phyloP scores from a whole-genome alignment of 2,888 invertebrate genomes.

The Caenorhabditis plicata region DNA sequence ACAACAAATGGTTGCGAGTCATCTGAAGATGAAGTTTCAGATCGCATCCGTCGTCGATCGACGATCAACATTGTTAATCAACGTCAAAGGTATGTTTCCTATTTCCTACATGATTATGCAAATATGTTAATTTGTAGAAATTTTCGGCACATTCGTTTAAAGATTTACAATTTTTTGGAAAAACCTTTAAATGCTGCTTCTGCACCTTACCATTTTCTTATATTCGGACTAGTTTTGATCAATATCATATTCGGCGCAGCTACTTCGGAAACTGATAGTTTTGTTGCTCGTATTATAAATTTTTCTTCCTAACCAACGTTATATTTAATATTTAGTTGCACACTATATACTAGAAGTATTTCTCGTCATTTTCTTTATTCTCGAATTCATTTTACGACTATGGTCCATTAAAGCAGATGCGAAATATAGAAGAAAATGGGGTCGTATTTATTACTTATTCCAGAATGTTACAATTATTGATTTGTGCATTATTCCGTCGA shows the following conservation, averaged over 20 bases:
- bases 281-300: neutral
- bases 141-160: constrained; percentile 26
- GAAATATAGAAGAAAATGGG: constrained; percentile 46
- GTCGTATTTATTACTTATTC: constrained; percentile 40
- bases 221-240: constrained; percentile 33
- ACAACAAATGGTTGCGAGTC: constrained; percentile 15
- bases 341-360: constrained; percentile 44
- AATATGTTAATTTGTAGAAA: constrained; percentile 7
- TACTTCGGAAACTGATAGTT: constrained; percentile 21
- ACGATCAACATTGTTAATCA: constrained; percentile 32
- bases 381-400: constrained; percentile 50
- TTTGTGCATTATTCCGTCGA: constrained; percentile 49
- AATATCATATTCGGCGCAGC: constrained; percentile 43
- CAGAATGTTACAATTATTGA: constrained; percentile 50
- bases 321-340: neutral
- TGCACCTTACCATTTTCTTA: constrained; percentile 44
- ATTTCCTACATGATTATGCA: neutral
- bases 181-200: constrained; percentile 42
- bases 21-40: constrained; percentile 11
- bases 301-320: neutral
- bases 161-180: constrained; percentile 50
- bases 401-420: constrained; percentile 58
- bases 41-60: constrained; percentile 20
- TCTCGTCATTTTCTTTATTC: constrained; percentile 50
- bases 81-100: constrained; percentile 12